Evolutionary conservation across 2,888 invertebrate genomes (phyloP).

Genomic region (Drosophila robusta): DNA sequence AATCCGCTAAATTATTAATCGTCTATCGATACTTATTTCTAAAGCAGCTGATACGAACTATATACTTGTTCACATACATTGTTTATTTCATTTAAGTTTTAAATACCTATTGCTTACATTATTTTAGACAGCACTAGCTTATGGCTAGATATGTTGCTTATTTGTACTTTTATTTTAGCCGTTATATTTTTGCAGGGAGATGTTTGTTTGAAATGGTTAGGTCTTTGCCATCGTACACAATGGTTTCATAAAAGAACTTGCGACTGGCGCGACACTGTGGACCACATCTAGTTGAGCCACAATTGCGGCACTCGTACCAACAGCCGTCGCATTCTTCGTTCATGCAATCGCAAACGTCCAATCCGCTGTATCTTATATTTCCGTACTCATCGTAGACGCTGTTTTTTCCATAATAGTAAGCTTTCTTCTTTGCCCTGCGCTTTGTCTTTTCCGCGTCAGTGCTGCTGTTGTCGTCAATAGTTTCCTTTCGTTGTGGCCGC

Average conservation of each 20-base stretch:
- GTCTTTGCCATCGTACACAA: slow-evolving; percentile 93
- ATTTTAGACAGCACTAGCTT: not conserved
- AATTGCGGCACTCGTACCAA: slow-evolving; percentile 92
- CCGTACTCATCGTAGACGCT: slow-evolving; percentile 90
- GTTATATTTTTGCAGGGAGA: slow-evolving; percentile 40
- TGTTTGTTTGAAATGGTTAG: slow-evolving; percentile 78
- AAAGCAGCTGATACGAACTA: not conserved
- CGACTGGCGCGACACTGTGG: slow-evolving; percentile 92
- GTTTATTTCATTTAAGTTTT: not conserved
- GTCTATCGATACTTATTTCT: not conserved
- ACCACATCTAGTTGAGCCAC: slow-evolving; percentile 91
- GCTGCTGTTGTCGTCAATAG: slow-evolving; percentile 84
- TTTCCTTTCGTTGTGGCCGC: slow-evolving; percentile 61
- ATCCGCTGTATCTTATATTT: slow-evolving; percentile 87
- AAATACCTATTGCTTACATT: not conserved
- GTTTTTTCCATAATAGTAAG: slow-evolving; percentile 44
- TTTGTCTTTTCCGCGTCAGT: slow-evolving; percentile 89
- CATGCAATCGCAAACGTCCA: slow-evolving; percentile 94
- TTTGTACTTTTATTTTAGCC: not conserved
- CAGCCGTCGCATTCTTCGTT: slow-evolving; percentile 92
- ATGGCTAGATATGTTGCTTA: not conserved
- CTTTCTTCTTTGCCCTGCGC: slow-evolving; percentile 86
- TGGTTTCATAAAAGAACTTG: slow-evolving; percentile 91
- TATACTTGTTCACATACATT: not conserved
- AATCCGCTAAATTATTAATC: not conserved